Conservation (phyloP, 2,888 invertebrate species). For the Mactromeris polynyma region DNA sequence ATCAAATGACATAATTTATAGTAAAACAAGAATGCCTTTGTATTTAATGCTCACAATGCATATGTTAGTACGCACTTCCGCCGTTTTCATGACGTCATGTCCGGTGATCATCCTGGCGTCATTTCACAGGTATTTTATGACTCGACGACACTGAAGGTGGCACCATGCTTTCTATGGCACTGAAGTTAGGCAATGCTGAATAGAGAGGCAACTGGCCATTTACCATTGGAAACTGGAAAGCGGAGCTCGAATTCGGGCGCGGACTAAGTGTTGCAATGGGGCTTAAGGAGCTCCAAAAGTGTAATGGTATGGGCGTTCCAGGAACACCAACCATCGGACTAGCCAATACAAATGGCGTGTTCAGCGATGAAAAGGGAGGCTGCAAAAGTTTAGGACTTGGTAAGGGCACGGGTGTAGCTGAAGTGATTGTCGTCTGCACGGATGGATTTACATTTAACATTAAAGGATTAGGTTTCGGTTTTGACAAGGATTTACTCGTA, state of each 20-base stretch:
- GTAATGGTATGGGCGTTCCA: conserved; percentile 82
- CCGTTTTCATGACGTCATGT: background rate
- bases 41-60: background rate
- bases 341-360: conserved; percentile 81
- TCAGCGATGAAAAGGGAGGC: conserved; percentile 69
- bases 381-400: conserved; percentile 79
- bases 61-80: background rate
- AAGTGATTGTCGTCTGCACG: conserved; percentile 72
- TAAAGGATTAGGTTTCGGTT: conserved; percentile 81
- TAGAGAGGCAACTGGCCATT: conserved; percentile 74
- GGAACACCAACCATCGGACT: conserved; percentile 80
- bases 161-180: conserved; percentile 69
- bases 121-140: conserved; percentile 74
- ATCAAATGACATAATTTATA: too few relatives aligned
- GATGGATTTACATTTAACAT: conserved; percentile 72
- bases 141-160: conserved; percentile 78
- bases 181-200: conserved; percentile 67
- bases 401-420: conserved; percentile 74
- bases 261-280: conserved; percentile 76
- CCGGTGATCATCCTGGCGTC: conserved; percentile 18
- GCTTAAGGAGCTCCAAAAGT: conserved; percentile 87
- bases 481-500: conserved; percentile 45
- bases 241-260: conserved; percentile 61
- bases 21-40: background rate
- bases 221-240: conserved; percentile 84